A percentile compares a stretch with the other conserved stretches of the same genome.
phyloP scores from a whole-genome alignment of 2,797 vertebrate species.

The Cryptoblepharus egeriae region DNA sequence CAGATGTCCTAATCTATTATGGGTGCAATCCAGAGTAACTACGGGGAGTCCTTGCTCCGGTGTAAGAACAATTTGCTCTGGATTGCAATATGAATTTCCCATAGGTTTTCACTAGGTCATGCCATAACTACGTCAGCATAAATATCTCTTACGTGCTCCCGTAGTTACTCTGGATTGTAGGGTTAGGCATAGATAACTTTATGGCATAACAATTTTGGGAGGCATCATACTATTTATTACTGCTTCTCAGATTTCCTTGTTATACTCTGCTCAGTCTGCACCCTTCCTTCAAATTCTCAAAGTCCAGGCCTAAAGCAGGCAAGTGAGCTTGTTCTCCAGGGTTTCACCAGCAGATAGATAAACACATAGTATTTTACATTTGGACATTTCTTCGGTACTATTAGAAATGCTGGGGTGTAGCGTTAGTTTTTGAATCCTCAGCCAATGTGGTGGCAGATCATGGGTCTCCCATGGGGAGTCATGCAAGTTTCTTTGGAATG shows the following conservation, averaged over 20 bases:
- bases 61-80: too few species aligned
- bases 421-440: neutral
- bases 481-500: neutral
- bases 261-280: neutral
- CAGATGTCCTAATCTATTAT: neutral
- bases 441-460: neutral
- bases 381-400: too few species aligned
- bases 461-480: neutral
- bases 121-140: too few species aligned
- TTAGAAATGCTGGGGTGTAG: too few species aligned
- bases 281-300: neutral
- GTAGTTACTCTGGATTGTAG: too few species aligned
- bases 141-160: too few species aligned
- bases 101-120: too few species aligned
- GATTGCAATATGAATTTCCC: too few species aligned
- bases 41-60: too few species aligned
- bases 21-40: too few species aligned
- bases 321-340: rapidly evolving
- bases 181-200: too few species aligned
- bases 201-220: neutral
- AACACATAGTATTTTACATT: neutral
- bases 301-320: neutral
- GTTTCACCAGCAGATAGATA: neutral
- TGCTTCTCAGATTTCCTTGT: neutral
- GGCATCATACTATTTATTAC: neutral